Evolutionary conservation across 2,797 vertebrate species (phyloP).

Genomic region (Oryzias sinensis): DNA sequence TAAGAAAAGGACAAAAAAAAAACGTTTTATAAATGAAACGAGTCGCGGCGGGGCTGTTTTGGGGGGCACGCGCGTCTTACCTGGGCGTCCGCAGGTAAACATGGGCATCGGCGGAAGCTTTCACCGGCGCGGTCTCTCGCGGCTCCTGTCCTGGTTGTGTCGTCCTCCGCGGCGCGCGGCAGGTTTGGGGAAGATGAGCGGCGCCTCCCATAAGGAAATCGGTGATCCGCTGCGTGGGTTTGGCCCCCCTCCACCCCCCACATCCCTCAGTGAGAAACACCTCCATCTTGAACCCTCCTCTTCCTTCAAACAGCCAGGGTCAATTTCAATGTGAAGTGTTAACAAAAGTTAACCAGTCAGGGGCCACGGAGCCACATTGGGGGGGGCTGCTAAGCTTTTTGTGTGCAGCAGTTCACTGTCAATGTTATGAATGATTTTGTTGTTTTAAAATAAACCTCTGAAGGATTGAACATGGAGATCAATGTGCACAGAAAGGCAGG

Average conservation of each 20-base stretch:
- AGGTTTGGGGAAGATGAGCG: conserved; percentile 57
- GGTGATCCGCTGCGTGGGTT: conserved; percentile 53
- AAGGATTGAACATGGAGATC: neutral
- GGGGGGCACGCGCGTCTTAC: conserved; percentile 26
- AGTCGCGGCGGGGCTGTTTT: too few species aligned
- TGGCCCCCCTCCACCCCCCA: conserved; percentile 53
- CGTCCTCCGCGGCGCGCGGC: conserved; percentile 16
- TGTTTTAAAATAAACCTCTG: neutral
- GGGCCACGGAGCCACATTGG: conserved; percentile 7
- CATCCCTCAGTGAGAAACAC: conserved; percentile 66
- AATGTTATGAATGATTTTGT: conserved; percentile 38
- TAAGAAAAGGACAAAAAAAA: too few species aligned
- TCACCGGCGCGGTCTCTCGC: conserved; percentile 5
- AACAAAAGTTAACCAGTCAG: conserved; percentile 79
- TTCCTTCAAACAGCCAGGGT: conserved; percentile 73
- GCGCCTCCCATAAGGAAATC: conserved; percentile 88
- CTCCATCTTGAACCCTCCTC: conserved; percentile 54
- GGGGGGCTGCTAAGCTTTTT: conserved; percentile 1
- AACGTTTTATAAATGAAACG: too few species aligned
- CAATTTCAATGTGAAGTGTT: conserved; percentile 92
- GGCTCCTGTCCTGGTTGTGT: conserved; percentile 16
- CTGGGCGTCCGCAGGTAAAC: conserved; percentile 32
- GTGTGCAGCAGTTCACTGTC: conserved; percentile 31
- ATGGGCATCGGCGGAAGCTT: conserved; percentile 1
- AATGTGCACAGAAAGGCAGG: neutral